Percentiles rank a stretch among this genome's conserved stretches.
Evolutionary conservation across 2,888 invertebrate species (phyloP).

Genomic region (Macroteleia sp.): DNA sequence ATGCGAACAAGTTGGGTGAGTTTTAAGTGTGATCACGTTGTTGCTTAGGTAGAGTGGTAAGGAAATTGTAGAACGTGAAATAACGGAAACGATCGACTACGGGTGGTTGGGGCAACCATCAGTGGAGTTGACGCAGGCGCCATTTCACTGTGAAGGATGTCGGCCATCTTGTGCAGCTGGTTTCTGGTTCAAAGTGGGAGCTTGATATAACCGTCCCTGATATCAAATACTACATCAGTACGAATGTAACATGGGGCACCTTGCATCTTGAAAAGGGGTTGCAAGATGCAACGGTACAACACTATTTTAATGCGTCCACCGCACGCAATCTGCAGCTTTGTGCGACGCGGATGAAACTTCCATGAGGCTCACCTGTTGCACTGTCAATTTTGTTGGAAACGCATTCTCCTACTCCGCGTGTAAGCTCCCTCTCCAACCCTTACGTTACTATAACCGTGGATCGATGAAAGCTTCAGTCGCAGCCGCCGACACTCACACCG

Average conservation of each 20-base stretch:
- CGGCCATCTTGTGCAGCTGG: constrained; percentile 75
- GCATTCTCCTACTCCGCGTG: constrained; percentile 6
- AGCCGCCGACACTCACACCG: constrained; percentile 16
- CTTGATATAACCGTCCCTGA: constrained; percentile 80
- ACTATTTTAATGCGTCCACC: constrained; percentile 14
- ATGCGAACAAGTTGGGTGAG: too few species aligned
- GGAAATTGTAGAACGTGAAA: too few species aligned
- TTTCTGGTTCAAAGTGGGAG: constrained; percentile 69
- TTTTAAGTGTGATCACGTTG: too few species aligned
- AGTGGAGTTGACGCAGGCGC: constrained; percentile 75
- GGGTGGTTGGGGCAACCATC: too few species aligned
- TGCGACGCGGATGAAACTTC: constrained; percentile 25
- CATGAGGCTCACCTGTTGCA: constrained; percentile 61
- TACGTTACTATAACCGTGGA: constrained; percentile 39
- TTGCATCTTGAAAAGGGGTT: constrained; percentile 62
- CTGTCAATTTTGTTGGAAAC: constrained; percentile 58
- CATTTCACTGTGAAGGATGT: constrained; percentile 73
- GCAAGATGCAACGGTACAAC: constrained; percentile 18
- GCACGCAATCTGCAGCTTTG: too few species aligned
- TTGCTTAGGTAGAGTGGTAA: too few species aligned
- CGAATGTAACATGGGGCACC: constrained; percentile 73
- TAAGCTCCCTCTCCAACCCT: not conserved
- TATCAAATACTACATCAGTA: constrained; percentile 81
- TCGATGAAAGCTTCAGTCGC: constrained; percentile 39
- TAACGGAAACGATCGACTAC: too few species aligned